Percentiles rank a stretch among this genome's conserved stretches.
phyloP scores from a whole-genome alignment of 2,888 invertebrate genomes.

The Notodonta dromedarius region DNA sequence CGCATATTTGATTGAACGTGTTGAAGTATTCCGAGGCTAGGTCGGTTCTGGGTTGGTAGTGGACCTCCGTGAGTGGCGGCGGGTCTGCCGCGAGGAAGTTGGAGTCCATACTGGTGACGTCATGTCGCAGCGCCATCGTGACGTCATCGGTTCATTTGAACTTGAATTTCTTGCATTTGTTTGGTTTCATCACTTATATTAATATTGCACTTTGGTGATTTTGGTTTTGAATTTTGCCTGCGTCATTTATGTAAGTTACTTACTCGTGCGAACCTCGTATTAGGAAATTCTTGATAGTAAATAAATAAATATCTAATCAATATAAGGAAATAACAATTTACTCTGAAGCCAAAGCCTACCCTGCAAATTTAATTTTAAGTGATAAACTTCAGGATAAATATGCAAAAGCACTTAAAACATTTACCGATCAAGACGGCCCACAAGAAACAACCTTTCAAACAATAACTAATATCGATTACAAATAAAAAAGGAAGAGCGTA shows the following conservation, averaged over 20 bases:
- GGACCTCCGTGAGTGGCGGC: conserved; percentile 76
- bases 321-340: too few species aligned
- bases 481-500: background rate
- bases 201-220: conserved; percentile 11
- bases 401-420: background rate
- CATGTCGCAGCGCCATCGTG: conserved; percentile 68
- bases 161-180: conserved; percentile 69
- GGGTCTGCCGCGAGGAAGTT: conserved; percentile 83
- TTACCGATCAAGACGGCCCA: background rate
- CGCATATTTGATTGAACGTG: conserved; percentile 78
- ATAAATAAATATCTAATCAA: too few species aligned
- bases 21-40: conserved; percentile 77
- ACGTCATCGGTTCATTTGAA: conserved; percentile 55
- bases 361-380: too few species aligned
- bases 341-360: too few species aligned
- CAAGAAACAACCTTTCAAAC: background rate
- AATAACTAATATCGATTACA: background rate
- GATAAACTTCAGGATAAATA: background rate
- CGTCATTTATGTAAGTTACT: background rate
- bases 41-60: conserved; percentile 68
- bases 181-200: conserved; percentile 57
- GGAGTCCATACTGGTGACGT: conserved; percentile 72
- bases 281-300: background rate
- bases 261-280: conserved; percentile 1
- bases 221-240: background rate